Evolutionary conservation across 2,888 invertebrate species (phyloP).

Genomic region (Muschampia plurimacula): DNA sequence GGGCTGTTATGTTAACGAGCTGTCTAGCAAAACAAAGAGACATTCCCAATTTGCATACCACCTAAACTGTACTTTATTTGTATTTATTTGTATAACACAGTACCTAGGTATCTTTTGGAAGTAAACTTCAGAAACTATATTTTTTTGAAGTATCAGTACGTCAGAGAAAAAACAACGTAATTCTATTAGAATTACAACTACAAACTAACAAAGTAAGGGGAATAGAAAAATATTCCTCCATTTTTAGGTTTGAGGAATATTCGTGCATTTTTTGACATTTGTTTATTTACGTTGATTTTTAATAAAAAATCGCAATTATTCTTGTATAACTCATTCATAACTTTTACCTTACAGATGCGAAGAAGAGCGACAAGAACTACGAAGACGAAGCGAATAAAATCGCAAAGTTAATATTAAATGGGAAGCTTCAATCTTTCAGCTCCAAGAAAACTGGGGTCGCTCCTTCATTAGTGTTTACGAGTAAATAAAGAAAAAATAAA

Average conservation of each 20-base stretch:
- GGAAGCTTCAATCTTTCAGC: conserved; percentile 62
- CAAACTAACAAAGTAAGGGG: no score
- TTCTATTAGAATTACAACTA: no score
- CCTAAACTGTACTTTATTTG: conserved; percentile 15
- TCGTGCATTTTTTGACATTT: no score
- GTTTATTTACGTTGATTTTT: no score
- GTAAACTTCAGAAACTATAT: conserved; percentile 47
- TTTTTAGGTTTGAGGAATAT: no score
- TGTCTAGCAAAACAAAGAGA: conserved; percentile 61
- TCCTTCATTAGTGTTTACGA: conserved; percentile 76
- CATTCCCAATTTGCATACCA: conserved; percentile 53
- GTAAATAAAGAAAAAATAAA: conserved; percentile 63
- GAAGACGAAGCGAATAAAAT: conserved; percentile 50
- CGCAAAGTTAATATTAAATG: conserved; percentile 68
- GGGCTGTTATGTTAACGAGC: conserved; percentile 70
- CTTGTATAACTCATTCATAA: not conserved
- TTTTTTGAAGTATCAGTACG: no score
- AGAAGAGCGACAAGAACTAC: not conserved
- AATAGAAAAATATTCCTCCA: no score
- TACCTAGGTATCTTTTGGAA: not conserved
- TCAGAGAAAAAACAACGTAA: no score
- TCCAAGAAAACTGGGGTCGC: conserved; percentile 65
- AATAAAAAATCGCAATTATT: no score
- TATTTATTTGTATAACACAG: no score
- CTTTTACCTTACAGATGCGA: not conserved